Conservation (phyloP, 2,888 invertebrate species). For the Notocelia uddmanniana region DNA sequence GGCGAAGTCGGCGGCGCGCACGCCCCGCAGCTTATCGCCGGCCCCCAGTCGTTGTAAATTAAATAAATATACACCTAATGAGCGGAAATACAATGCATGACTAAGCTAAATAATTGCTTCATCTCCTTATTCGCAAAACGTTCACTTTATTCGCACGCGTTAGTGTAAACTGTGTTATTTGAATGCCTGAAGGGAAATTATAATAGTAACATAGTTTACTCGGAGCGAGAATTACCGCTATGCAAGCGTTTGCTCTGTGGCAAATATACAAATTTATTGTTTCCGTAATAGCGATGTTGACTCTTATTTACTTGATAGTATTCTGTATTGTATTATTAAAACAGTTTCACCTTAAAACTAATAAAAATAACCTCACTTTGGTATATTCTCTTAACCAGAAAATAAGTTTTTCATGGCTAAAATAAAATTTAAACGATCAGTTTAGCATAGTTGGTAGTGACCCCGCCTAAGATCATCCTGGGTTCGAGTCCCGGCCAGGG, state of each 20-base stretch:
- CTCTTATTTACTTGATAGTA: not conserved
- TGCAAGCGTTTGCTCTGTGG: conserved; percentile 14
- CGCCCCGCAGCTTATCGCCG: conserved; percentile 82
- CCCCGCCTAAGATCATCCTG: too few relatives aligned
- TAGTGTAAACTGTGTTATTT: conserved; percentile 40
- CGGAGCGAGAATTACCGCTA: conserved; percentile 19
- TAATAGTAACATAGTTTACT: conserved; percentile 37
- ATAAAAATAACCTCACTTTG: too few relatives aligned
- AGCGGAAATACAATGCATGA: conserved; percentile 84
- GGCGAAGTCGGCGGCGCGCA: conserved; percentile 75
- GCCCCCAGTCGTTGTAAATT: conserved; percentile 84
- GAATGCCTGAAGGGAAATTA: conserved; percentile 29
- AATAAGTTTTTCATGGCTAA: too few relatives aligned
- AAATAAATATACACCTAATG: conserved; percentile 86
- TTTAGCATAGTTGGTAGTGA: too few relatives aligned
- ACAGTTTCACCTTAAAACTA: too few relatives aligned
- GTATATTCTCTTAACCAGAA: too few relatives aligned
- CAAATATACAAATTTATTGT: conserved; percentile 6
- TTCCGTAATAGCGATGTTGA: not conserved
- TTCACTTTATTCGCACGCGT: conserved; percentile 52
- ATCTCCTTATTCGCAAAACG: conserved; percentile 63
- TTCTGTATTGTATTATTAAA: not conserved
- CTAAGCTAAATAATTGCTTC: conserved; percentile 82
- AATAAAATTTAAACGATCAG: too few relatives aligned
- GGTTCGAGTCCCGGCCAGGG: too few relatives aligned